phyloP scores from a whole-genome alignment of 2,888 invertebrate species.

The Drosophila nr. perissopoda region DNA sequence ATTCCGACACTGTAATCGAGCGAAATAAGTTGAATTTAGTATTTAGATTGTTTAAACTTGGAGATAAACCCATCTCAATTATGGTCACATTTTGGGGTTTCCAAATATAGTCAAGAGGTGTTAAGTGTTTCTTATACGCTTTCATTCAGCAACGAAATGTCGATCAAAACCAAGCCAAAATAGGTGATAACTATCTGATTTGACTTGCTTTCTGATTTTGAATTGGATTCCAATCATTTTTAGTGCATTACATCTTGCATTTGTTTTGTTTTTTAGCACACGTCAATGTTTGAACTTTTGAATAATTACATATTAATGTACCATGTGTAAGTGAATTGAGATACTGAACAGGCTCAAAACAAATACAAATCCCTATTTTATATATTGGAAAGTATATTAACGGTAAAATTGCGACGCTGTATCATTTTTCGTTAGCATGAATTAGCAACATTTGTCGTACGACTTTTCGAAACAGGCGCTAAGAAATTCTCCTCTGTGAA shows the following conservation, averaged over 20 bases:
- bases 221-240: not conserved
- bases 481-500: conserved; percentile 19
- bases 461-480: conserved; percentile 38
- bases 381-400: not conserved
- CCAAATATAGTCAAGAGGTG: not conserved
- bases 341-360: not conserved
- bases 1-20: conserved; percentile 36
- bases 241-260: not conserved
- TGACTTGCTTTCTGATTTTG: not conserved
- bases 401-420: conserved; percentile 19
- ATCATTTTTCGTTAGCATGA: conserved; percentile 45
- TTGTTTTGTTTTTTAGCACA: not conserved
- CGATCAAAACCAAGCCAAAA: not conserved
- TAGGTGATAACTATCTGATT: not conserved
- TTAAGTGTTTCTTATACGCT: not conserved
- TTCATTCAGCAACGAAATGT: not conserved
- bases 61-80: not conserved
- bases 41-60: not conserved
- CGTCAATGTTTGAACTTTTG: not conserved
- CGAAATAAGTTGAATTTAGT: conserved; percentile 7
- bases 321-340: not conserved
- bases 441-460: conserved; percentile 41
- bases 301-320: not conserved
- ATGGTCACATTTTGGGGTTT: not conserved
- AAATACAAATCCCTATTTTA: conserved; percentile 9